Percentiles rank a stretch among this genome's conserved stretches.
Evolutionary conservation across 2,888 invertebrate genomes (phyloP).

Genomic region (Dynastes tityus): DNA sequence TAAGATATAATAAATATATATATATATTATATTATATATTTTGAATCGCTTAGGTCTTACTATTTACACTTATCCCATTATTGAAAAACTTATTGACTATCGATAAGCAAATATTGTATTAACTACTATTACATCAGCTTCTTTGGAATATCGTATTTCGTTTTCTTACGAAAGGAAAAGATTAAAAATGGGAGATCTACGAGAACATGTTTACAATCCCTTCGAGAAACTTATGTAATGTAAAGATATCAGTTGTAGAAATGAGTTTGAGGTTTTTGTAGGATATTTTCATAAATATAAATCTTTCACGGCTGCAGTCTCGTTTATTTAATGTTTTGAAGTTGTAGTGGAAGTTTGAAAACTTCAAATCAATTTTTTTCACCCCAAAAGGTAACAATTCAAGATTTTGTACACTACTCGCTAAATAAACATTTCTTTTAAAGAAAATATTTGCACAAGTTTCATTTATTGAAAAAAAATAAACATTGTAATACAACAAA

Average conservation of each 20-base stretch:
- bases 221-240: constrained; percentile 62
- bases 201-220: constrained; percentile 63
- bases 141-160: constrained; percentile 22
- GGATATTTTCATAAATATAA: constrained; percentile 72
- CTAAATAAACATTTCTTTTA: no score
- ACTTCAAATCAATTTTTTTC: no score
- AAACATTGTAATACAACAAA: no score
- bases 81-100: no score
- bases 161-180: background rate
- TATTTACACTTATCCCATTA: constrained; percentile 23
- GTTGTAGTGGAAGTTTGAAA: background rate
- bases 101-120: background rate
- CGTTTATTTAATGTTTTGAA: constrained; percentile 30
- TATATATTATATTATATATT: constrained; percentile 55
- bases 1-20: constrained; percentile 51
- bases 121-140: constrained; percentile 39
- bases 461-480: no score
- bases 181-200: constrained; percentile 17
- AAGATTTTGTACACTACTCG: no score
- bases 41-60: constrained; percentile 53
- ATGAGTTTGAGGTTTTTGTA: constrained; percentile 71
- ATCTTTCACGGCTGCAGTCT: constrained; percentile 67
- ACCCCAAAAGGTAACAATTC: no score
- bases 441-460: no score
- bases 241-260: constrained; percentile 69